These are phyloP conservation scores for Meta bourneti DNA, from an alignment of 2,888 invertebrate genomes.

Conservation along the genomic window DNA sequence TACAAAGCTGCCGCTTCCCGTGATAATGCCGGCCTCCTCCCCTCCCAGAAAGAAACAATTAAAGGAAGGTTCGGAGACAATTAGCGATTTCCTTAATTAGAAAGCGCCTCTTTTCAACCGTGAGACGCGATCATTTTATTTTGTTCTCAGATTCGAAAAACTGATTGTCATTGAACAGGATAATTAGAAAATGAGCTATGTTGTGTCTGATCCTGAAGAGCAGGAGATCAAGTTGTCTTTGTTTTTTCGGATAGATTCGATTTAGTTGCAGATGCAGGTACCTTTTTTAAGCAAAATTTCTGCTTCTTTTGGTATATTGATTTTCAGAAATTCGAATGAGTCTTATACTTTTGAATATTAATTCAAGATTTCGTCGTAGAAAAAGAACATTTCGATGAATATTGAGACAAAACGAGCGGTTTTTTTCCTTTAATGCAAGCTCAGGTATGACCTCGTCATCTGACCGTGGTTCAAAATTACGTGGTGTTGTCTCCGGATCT, in stretches of 20 bases:
- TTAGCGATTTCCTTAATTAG: slow-evolving; percentile 68
- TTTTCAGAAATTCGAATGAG: neutral
- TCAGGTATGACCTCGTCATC: too few species aligned
- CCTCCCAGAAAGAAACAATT: slow-evolving; percentile 33
- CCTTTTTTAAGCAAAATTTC: too few species aligned
- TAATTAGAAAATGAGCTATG: slow-evolving; percentile 51
- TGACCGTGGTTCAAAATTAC: too few species aligned
- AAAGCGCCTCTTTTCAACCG: slow-evolving; percentile 46
- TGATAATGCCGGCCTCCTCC: slow-evolving; percentile 19
- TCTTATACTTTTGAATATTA: neutral
- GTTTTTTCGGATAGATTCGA: neutral
- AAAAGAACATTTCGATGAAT: too few species aligned
- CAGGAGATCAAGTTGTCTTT: too few species aligned
- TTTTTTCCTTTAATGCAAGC: too few species aligned
- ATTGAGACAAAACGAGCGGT: too few species aligned
- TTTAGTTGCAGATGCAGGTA: too few species aligned
- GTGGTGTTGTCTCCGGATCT: too few species aligned
- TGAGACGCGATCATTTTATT: slow-evolving; percentile 42
- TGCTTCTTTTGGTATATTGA: neutral
- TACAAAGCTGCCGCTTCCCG: slow-evolving; percentile 35
- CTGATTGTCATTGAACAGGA: slow-evolving; percentile 32
- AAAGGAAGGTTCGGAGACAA: slow-evolving; percentile 53
- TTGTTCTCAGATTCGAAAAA: slow-evolving; percentile 53
- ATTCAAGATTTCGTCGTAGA: too few species aligned
- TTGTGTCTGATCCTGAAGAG: neutral